A percentile compares a stretch with the other conserved stretches of the same genome.
These are phyloP conservation scores for Xylota segnis DNA, from an alignment of 2,888 invertebrate genomes.

Conservation along the genomic window DNA sequence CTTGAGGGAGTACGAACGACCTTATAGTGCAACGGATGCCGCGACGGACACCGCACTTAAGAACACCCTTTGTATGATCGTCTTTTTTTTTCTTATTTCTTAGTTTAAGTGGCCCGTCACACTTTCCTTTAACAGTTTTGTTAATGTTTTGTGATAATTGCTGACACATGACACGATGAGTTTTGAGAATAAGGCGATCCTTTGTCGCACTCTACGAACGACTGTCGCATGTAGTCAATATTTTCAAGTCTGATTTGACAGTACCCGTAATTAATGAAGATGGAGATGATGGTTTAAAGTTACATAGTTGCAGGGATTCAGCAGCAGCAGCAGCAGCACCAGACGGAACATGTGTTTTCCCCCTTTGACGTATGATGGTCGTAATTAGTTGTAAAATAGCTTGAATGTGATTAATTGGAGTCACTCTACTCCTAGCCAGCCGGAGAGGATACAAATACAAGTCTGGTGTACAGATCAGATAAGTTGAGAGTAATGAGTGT, in stretches of 20 bases:
- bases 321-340: constrained; percentile 1
- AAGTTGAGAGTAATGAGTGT: constrained; percentile 58
- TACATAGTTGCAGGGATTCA: constrained; percentile 10
- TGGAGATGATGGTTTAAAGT: constrained; percentile 51
- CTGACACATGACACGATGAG: constrained; percentile 71
- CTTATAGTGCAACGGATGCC: constrained; percentile 23
- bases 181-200: constrained; percentile 11
- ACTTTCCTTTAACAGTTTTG: constrained; percentile 55
- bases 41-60: constrained; percentile 12
- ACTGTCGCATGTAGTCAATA: constrained; percentile 62
- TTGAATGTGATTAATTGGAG: constrained; percentile 69
- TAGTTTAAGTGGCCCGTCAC: constrained; percentile 50
- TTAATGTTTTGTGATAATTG: constrained; percentile 72
- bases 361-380: constrained; percentile 43
- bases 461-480: constrained; percentile 44
- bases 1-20: constrained; percentile 44
- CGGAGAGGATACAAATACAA: constrained; percentile 5
- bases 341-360: constrained; percentile 60
- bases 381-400: constrained; percentile 73
- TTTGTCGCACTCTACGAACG: constrained; percentile 26
- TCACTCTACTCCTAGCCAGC: constrained; percentile 2
- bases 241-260: constrained; percentile 68
- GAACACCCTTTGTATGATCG: constrained; percentile 11
- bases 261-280: constrained; percentile 59
- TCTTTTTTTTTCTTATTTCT: constrained; percentile 16